Base-by-base conservation (phyloP, 2,888 invertebrate genomes). In the Cryptocheilus praepositus region DNA sequence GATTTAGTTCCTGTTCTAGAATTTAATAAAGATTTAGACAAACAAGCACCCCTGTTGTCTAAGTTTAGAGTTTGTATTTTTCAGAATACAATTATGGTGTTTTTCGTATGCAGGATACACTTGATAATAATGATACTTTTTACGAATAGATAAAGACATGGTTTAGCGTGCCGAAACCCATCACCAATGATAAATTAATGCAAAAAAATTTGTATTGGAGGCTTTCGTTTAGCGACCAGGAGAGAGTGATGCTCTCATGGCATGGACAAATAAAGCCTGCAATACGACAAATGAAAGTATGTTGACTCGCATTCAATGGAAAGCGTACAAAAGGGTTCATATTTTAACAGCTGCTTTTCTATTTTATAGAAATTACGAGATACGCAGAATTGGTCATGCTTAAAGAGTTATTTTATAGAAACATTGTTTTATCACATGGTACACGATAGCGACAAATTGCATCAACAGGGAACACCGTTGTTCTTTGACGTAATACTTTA, bases 351-450 rank as follows among this genome's bases (percentile, higher is more conserved):
- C 21, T 21, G n/a, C n/a, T 22, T 54, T 64, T 52, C 57, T 43
- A 61, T n/a, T 64, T 85, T 87, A 61, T 68, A 92, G 87, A 91
- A 91, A 84, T 78, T 92, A 1, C 89, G 92, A 2, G 91, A 92
- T 73, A 82, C 86, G 0, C 86, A 86, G 49, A 81, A 83, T 0
- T 90, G 91, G 89, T 74, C 86, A 0, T 83, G 84, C 8, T 87
- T 92, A n/a, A 89, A 91, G 0, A 92, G 92, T 72, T 92, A 92
- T 73, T 91, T 90, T 61, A 90, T 92, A 0, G 92, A 92, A 80
- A 91, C 91, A 45, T 69, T 92, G 0, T 90, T 90, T 76, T 89
- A 90, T 59, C 90, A 89, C 86, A 54, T 0, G 53, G 28, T 0
- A 25, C 66, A 51, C 2, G 28, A 19, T n/a, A n/a, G n/a, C n/a